Percentiles rank a stretch among this genome's conserved stretches.
These are phyloP conservation scores for Acronicta leporina DNA, from an alignment of 2,888 invertebrate species.

Conservation along the genomic window DNA sequence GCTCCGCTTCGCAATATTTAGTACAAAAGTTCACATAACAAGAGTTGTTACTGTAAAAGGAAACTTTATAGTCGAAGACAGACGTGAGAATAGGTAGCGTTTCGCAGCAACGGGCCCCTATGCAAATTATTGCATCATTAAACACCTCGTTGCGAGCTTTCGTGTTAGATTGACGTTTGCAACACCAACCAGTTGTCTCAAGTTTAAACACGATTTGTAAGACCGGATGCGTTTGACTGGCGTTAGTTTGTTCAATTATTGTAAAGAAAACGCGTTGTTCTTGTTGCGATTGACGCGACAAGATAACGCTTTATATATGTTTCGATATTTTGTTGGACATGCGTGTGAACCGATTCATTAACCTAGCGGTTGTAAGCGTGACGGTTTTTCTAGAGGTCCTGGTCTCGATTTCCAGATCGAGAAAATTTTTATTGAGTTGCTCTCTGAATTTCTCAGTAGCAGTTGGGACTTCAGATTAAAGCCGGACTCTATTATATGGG, in stretches of 20 bases:
- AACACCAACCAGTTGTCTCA: slow-evolving; percentile 60
- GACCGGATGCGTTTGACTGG: slow-evolving; percentile 84
- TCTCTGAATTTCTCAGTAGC: too few species aligned
- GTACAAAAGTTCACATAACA: slow-evolving; percentile 72
- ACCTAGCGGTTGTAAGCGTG: too few species aligned
- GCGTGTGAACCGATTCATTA: slow-evolving; percentile 24
- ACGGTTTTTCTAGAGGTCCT: too few species aligned
- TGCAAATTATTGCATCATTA: slow-evolving; percentile 89
- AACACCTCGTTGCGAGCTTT: slow-evolving; percentile 82
- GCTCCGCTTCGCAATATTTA: slow-evolving; percentile 60
- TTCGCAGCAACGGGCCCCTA: slow-evolving; percentile 76
- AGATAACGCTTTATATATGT: slow-evolving; percentile 44
- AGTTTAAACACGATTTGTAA: slow-evolving; percentile 70
- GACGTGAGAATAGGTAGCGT: slow-evolving; percentile 85
- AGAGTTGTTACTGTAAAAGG: slow-evolving; percentile 76
- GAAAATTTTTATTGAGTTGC: too few species aligned
- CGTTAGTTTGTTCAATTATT: slow-evolving; percentile 78
- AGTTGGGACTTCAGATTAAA: too few species aligned
- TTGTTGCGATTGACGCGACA: slow-evolving; percentile 43
- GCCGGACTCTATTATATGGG: too few species aligned
- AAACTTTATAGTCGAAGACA: slow-evolving; percentile 70
- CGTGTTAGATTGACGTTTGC: slow-evolving; percentile 81
- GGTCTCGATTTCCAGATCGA: too few species aligned
- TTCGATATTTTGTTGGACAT: slow-evolving; percentile 32
- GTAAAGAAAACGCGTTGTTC: slow-evolving; percentile 64